A percentile compares a stretch with the other conserved stretches of the same genome.
Evolutionary conservation across 2,888 invertebrate species (phyloP).

Genomic region (Rhagium mordax): DNA sequence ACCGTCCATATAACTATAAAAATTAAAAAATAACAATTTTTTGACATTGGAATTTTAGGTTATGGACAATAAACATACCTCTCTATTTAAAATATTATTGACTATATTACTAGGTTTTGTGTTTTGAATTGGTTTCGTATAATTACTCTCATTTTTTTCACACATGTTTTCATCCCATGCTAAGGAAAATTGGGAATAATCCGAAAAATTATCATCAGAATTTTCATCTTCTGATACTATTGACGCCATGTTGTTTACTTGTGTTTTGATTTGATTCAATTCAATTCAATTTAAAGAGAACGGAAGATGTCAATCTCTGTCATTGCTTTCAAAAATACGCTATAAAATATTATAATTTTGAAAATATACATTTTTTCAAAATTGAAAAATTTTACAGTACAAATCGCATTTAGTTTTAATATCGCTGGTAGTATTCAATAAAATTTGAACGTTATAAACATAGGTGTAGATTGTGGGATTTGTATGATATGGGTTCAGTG

Average conservation of each 20-base stretch:
- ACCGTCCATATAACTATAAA: constrained; percentile 66
- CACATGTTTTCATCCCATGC: constrained; percentile 51
- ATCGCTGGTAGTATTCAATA: too few relatives aligned
- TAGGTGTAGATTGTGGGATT: background rate
- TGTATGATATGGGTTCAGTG: too few relatives aligned
- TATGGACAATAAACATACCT: constrained; percentile 57
- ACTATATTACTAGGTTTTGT: constrained; percentile 56
- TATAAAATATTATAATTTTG: background rate
- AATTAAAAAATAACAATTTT: constrained; percentile 45
- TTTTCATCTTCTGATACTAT: constrained; percentile 58
- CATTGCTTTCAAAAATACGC: background rate
- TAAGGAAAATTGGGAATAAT: constrained; percentile 58
- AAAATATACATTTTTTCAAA: background rate
- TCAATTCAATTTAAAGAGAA: background rate
- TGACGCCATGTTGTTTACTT: constrained; percentile 62
- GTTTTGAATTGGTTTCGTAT: constrained; percentile 36
- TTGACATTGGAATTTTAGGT: constrained; percentile 57
- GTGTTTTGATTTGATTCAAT: background rate
- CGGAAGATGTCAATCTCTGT: background rate
- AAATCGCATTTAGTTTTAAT: too few relatives aligned
- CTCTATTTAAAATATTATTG: constrained; percentile 59
- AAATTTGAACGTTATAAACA: background rate
- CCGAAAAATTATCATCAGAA: constrained; percentile 61
- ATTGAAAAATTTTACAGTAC: background rate
- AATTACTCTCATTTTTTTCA: constrained; percentile 50